Evolutionary conservation across 2,113 vertebrate genomes (phyloP).

Genomic region (Cricetomys ansorgei): DNA sequence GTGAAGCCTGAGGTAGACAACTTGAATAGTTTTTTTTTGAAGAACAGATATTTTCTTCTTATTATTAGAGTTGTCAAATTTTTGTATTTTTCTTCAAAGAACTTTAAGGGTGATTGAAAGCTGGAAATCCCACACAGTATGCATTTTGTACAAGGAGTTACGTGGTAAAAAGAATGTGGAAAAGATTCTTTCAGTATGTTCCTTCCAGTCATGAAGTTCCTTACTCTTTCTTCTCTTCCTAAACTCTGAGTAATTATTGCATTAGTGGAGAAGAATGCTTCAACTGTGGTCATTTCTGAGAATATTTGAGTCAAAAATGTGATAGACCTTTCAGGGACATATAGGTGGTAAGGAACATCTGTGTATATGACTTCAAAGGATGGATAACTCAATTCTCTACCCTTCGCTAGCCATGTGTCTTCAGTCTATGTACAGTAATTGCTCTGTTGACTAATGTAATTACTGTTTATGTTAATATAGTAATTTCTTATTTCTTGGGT

Average conservation of each 20-base stretch:
- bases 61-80: neutral
- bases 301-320: neutral
- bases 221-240: neutral
- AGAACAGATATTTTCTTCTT: neutral
- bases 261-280: neutral
- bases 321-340: neutral
- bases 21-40: neutral
- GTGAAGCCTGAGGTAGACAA: neutral
- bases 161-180: neutral
- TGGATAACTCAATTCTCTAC: neutral
- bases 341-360: neutral
- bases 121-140: constrained; percentile 8
- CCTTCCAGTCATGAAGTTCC: neutral
- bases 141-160: neutral
- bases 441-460: neutral
- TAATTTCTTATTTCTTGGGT: neutral
- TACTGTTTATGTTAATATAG: neutral
- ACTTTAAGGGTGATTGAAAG: neutral
- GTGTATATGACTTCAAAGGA: neutral
- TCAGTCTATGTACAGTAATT: neutral
- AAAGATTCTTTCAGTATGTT: neutral
- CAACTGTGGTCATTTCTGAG: neutral
- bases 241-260: neutral
- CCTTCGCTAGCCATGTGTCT: neutral
- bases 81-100: neutral